Evolutionary conservation across 2,113 vertebrate species (phyloP), one percentile per base, ranked within the genome.

Genomic region (Ictalurus furcatus): DNA sequence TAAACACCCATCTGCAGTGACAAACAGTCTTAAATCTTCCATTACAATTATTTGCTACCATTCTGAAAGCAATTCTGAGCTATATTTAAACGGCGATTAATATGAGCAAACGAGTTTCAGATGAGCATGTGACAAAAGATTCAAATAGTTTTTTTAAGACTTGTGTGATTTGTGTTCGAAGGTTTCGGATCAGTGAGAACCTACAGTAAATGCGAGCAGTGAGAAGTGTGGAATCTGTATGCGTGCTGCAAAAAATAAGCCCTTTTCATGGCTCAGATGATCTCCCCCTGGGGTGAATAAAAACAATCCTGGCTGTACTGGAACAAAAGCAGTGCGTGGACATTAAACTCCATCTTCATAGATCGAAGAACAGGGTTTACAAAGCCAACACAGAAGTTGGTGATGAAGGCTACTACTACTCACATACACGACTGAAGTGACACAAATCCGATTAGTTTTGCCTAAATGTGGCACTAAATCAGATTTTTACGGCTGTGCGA

Each of bases 331-430:
- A 9, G 5, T 80, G 59, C 17, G 40, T 78, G 16, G 84, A 88
- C 12, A 37, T 90, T 90, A 90, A 88, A 91, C 91, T 58, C 90
- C 44, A 86, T 89, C 6, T 58, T 40, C 65, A 61, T 44, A 82
- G 2, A 63, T 73, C 16, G 54, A 76, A 86, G 34, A 85, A 37
- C 44, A 48, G 19, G 56, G 65, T 63, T 56, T 71, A 63, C 6
- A 86, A 54, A 74, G 58, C 7, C 34, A 21, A 56, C 8, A 52
- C 2, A 48, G 7, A 30, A 40, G 40, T 30, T 65, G 65, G 7
- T 52, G 19, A 74, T n/a, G 23, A 86, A 76, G 54, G 80, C n/a
- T 23, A 25, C 11, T 1, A 23, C 61, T 40, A 83, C 34, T 4
- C 21, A 61, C 30, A 83, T 37, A 83, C 3, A 12, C 21, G 19